These are phyloP conservation scores for Microctenopoma stevenorrisi DNA, from an alignment of 2,797 vertebrate genomes.

Conservation along the genomic window DNA sequence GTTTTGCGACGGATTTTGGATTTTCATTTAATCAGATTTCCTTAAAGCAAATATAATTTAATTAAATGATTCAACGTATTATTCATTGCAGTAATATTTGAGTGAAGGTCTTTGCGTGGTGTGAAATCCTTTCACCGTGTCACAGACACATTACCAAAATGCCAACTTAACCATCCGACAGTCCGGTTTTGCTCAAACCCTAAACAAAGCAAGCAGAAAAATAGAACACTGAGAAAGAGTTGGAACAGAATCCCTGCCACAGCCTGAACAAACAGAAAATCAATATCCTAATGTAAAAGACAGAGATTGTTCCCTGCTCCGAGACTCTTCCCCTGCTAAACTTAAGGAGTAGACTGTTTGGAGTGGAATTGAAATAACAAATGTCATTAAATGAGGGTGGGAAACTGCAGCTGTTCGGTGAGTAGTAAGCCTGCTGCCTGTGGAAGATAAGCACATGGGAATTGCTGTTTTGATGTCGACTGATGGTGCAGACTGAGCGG, in stretches of 20 bases:
- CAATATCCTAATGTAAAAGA: slow-evolving; percentile 60
- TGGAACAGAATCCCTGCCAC: slow-evolving; percentile 29
- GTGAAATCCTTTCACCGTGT: background rate
- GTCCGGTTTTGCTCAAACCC: slow-evolving; percentile 22
- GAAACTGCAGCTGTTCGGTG: slow-evolving; percentile 58
- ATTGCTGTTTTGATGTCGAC: slow-evolving; percentile 52
- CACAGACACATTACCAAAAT: background rate
- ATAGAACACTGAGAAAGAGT: slow-evolving; percentile 30
- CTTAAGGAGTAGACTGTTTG: slow-evolving; percentile 59
- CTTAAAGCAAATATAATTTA: background rate
- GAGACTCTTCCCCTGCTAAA: slow-evolving; percentile 44
- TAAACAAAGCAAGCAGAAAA: slow-evolving; percentile 8
- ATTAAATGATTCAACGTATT: background rate
- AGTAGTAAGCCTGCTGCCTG: slow-evolving; percentile 65
- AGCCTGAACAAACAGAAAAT: slow-evolving; percentile 54
- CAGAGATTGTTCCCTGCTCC: slow-evolving; percentile 39
- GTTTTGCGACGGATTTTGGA: background rate
- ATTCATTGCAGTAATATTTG: background rate
- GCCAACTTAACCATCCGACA: slow-evolving; percentile 1
- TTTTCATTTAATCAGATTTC: background rate
- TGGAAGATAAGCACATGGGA: slow-evolving; percentile 68
- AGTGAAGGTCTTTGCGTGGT: background rate
- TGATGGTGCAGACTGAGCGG: slow-evolving; percentile 53
- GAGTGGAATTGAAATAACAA: slow-evolving; percentile 74
- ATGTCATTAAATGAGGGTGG: slow-evolving; percentile 63